Percentiles rank a stretch among this genome's conserved stretches.
These are phyloP conservation scores for Amphimedon queenslandica DNA, from an alignment of 37 sponge, comb jelly and placozoan species.

Conservation along the genomic window DNA sequence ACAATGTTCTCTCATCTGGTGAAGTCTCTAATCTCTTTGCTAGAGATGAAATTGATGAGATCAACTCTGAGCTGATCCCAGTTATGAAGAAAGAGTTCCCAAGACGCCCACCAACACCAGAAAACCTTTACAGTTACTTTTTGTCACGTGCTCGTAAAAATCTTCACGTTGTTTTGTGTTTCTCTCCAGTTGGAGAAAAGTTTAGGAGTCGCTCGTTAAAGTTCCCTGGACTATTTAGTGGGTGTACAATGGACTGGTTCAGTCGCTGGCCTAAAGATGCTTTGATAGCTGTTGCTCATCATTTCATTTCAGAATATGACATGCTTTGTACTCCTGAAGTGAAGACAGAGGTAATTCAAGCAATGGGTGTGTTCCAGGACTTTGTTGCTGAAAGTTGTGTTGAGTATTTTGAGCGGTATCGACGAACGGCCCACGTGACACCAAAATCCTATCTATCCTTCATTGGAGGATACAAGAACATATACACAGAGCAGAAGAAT, in stretches of 20 bases:
- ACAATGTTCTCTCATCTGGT: slow-evolving; percentile 99
- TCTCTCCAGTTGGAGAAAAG: slow-evolving; percentile 99
- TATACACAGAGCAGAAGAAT: slow-evolving; percentile 84
- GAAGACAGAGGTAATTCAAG: slow-evolving; percentile 83
- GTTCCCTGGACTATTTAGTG: slow-evolving; percentile 98
- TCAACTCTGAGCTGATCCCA: slow-evolving; percentile 83
- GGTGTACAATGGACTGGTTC: slow-evolving; percentile 99
- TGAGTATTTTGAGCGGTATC: slow-evolving; percentile 90
- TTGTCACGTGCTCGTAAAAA: slow-evolving; percentile 90
- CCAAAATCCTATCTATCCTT: slow-evolving; percentile 99
- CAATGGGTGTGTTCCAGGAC: slow-evolving; percentile 98
- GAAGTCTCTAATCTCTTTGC: slow-evolving; percentile 97
- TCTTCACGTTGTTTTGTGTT: slow-evolving; percentile 98
- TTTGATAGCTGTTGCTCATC: slow-evolving; percentile 94
- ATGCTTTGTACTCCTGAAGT: slow-evolving; percentile 78
- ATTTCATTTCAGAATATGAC: slow-evolving; percentile 83
- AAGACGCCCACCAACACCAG: slow-evolving; percentile 93
- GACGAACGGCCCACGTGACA: slow-evolving; percentile 97
- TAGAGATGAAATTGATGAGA: slow-evolving; percentile 97
- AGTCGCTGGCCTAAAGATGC: slow-evolving; percentile 99
- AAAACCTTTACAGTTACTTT: slow-evolving; percentile 98
- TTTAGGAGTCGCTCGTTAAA: slow-evolving; percentile 94
- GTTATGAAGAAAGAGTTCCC: slow-evolving; percentile 99
- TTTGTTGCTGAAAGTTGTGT: slow-evolving; percentile 96
- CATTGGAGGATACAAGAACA: slow-evolving; percentile 85